Conservation (phyloP, 2,797 vertebrate genomes). For the Rhinatrema bivittatum region DNA sequence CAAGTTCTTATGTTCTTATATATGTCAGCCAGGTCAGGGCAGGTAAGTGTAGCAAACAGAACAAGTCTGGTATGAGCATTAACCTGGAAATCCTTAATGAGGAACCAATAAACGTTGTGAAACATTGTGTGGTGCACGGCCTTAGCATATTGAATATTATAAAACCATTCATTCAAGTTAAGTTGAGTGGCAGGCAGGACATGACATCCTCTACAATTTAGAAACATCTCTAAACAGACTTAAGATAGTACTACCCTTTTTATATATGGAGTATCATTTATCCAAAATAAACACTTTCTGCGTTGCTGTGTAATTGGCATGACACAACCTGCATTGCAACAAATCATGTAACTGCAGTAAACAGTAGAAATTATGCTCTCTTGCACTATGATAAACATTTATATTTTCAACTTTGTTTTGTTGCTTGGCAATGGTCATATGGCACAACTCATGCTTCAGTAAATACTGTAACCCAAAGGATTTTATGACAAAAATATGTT, state of each 20-base stretch:
- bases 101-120: not conserved
- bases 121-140: slow-evolving; percentile 10
- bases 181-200: slow-evolving; percentile 37
- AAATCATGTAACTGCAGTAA: slow-evolving; percentile 39
- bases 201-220: slow-evolving; percentile 42
- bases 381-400: slow-evolving; percentile 37
- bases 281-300: slow-evolving; percentile 48
- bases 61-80: slow-evolving; percentile 3
- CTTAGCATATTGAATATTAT: slow-evolving; percentile 8
- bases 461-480: slow-evolving; percentile 46
- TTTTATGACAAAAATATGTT: slow-evolving; percentile 46
- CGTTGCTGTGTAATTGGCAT: slow-evolving; percentile 44
- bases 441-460: slow-evolving; percentile 27
- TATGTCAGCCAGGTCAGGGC: slow-evolving; percentile 5
- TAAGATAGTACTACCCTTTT: slow-evolving; percentile 39
- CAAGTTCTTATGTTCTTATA: no score
- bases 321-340: slow-evolving; percentile 40
- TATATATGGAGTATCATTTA: slow-evolving; percentile 50
- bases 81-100: slow-evolving; percentile 21
- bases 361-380: slow-evolving; percentile 39
- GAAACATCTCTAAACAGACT: slow-evolving; percentile 38
- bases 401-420: slow-evolving; percentile 51
- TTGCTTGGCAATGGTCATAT: slow-evolving; percentile 47
- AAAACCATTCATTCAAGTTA: slow-evolving; percentile 23
- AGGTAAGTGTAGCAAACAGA: slow-evolving; percentile 9